Evolutionary conservation across 2,888 invertebrate species (phyloP).

Genomic region (Punctoribates punctum): DNA sequence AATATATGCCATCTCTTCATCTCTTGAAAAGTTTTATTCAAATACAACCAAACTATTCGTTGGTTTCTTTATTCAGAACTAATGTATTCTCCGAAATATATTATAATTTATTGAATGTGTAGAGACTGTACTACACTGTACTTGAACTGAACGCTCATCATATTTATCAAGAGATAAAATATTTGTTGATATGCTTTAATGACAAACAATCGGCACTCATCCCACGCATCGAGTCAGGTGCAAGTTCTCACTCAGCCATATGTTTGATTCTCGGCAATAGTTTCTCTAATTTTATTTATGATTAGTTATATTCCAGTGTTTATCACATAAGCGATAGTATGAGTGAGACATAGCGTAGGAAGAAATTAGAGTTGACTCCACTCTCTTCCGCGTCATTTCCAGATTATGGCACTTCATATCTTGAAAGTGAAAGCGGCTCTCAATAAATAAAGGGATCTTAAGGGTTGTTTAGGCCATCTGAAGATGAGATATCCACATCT

Average conservation of each 20-base stretch:
- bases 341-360: background rate
- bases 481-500: background rate
- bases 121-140: background rate
- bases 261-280: background rate
- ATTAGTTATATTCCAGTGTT: background rate
- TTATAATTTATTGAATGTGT: no score
- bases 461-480: constrained; percentile 21
- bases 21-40: background rate
- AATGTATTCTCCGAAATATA: no score
- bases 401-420: background rate
- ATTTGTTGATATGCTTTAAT: constrained; percentile 12
- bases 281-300: constrained; percentile 27
- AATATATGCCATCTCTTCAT: background rate
- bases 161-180: constrained; percentile 7
- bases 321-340: constrained; percentile 1
- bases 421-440: constrained; percentile 20
- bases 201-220: constrained; percentile 30
- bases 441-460: constrained; percentile 2
- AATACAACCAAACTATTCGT: background rate
- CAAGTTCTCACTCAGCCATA: constrained; percentile 22
- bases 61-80: no score
- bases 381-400: constrained; percentile 26
- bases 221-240: constrained; percentile 26
- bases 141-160: constrained; percentile 12
- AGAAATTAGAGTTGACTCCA: background rate